Conservation (phyloP, 2,113 vertebrate species). For the human region DNA sequence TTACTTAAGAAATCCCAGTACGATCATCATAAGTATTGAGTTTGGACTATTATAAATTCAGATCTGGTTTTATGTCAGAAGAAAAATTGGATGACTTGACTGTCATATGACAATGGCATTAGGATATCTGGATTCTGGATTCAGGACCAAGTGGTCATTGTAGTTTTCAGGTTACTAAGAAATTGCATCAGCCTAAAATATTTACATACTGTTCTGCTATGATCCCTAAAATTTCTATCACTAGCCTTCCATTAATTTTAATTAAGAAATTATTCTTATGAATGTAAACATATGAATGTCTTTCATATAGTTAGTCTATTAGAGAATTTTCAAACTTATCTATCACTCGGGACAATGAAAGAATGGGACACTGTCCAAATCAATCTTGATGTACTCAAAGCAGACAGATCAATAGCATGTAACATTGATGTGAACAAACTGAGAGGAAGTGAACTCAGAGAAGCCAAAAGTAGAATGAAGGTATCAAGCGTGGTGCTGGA, state of each 20-base stretch:
- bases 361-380: neutral
- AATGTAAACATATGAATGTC: neutral
- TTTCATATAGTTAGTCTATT: neutral
- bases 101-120: neutral
- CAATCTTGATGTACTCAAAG: neutral
- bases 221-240: neutral
- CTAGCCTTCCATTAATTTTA: neutral
- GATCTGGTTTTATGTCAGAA: neutral
- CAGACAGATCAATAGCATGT: neutral
- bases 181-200: neutral
- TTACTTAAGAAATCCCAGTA: neutral
- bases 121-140: constrained; percentile 42
- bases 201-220: neutral
- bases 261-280: constrained; percentile 1
- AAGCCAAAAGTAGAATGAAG: neutral
- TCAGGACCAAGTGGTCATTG: neutral
- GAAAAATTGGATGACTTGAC: neutral
- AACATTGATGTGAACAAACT: neutral
- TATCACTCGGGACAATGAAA: neutral
- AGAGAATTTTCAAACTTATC: neutral
- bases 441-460: neutral
- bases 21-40: neutral
- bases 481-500: neutral
- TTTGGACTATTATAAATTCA: neutral
- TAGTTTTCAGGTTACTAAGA: constrained; percentile 15